phyloP scores from a whole-genome alignment of 2,797 vertebrate species.

The Tokudaia muenninki region DNA sequence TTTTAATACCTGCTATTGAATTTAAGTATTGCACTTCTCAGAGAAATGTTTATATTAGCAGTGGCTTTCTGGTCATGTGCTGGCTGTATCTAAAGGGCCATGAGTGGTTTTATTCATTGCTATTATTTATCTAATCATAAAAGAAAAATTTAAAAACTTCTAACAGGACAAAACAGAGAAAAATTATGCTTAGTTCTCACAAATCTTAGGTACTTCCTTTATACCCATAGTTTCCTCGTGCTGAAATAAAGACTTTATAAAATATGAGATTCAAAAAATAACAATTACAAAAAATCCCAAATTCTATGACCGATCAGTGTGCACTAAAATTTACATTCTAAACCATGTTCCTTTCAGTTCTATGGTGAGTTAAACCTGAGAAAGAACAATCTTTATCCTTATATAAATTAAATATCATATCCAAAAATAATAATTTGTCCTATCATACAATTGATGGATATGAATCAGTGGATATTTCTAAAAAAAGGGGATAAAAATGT shows the following conservation, averaged over 20 bases:
- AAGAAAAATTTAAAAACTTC: background rate
- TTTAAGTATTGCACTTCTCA: conserved; percentile 48
- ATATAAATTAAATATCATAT: background rate
- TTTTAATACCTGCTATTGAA: conserved; percentile 57
- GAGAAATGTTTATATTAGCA: conserved; percentile 61
- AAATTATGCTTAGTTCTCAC: background rate
- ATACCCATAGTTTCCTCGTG: background rate
- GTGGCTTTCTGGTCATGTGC: background rate
- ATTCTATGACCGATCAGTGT: background rate
- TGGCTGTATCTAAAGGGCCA: conserved; percentile 44
- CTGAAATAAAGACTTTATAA: background rate
- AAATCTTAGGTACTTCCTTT: background rate
- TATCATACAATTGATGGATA: background rate
- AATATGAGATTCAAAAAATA: background rate
- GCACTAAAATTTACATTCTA: background rate
- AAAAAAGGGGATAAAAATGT: background rate
- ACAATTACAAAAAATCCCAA: background rate
- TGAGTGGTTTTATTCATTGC: conserved; percentile 46
- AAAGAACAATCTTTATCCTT: background rate
- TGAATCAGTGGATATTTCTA: background rate
- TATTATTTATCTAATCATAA: conserved; percentile 3
- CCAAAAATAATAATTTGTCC: background rate
- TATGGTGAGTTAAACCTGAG: background rate
- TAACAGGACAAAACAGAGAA: conserved; percentile 17
- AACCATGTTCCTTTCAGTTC: background rate